phyloP scores from a whole-genome alignment of 2,888 invertebrate genomes.

The Trissonchulus latispiculum region DNA sequence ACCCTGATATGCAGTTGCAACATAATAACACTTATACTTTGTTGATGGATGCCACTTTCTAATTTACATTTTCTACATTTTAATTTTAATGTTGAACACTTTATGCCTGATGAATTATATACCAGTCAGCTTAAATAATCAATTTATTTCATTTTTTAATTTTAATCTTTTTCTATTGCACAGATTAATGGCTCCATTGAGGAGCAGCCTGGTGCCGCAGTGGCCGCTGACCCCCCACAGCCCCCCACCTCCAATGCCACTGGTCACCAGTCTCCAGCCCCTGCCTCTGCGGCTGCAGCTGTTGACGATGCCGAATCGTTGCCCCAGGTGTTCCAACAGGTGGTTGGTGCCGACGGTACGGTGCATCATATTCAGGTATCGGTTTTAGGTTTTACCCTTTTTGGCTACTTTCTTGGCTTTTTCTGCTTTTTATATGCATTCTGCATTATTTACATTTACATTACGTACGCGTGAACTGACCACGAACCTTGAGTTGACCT shows the following conservation, averaged over 20 bases:
- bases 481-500: too few species aligned
- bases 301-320: not conserved
- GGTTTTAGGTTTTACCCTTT: not conserved
- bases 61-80: too few species aligned
- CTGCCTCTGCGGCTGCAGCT: too few species aligned
- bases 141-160: too few species aligned
- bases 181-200: not conserved
- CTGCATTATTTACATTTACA: too few species aligned
- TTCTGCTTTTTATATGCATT: not conserved
- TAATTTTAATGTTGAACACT: too few species aligned
- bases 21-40: too few species aligned
- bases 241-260: not conserved
- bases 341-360: slow-evolving; percentile 12
- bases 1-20: too few species aligned
- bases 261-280: not conserved
- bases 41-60: too few species aligned
- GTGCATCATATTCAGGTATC: slow-evolving; percentile 11
- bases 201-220: not conserved
- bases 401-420: not conserved
- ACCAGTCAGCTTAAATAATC: too few species aligned
- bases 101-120: too few species aligned
- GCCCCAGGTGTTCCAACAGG: slow-evolving; percentile 17
- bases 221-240: not conserved
- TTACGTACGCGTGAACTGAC: too few species aligned
- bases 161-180: not conserved